These are phyloP conservation scores for cattle (Bos taurus) DNA, from an alignment of 2,113 vertebrate species.

Conservation along the genomic window ARS-UCD2.0 NC_037331.1:116321001-116321500, in stretches of 20 bases:
- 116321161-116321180: neutral
- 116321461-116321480: neutral
- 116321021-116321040: neutral
- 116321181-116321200: neutral
- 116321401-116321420: fast-evolving
- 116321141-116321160: neutral
- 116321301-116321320: neutral
- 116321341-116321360: fast-evolving
- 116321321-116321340: neutral
- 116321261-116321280: neutral
- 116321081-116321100: neutral
- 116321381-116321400: fast-evolving
- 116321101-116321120: neutral
- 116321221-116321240: neutral
- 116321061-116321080: neutral
- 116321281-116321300: neutral
- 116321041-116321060: neutral
- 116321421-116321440: fast-evolving
- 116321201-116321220: neutral
- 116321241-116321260: neutral
- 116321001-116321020: neutral
- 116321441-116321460: neutral
- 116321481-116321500: fast-evolving
- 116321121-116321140: neutral
- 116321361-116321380: neutral